A percentile compares a stretch with the other conserved stretches of the same genome.
Conservation (phyloP, 2,888 invertebrate species). For the Griposia aprilina region DNA sequence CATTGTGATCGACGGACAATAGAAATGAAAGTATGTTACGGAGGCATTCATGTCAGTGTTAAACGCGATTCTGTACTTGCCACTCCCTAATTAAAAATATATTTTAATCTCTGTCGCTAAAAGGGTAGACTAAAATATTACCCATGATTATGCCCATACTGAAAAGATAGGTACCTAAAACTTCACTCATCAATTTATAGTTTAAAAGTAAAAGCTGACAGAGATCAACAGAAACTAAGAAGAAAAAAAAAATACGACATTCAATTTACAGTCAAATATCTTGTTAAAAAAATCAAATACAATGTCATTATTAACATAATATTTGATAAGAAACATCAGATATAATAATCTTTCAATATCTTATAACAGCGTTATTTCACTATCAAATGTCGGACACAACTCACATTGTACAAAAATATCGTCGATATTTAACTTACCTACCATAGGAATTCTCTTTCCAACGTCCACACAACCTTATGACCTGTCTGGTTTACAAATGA, state of each 20-base stretch:
- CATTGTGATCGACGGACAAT: slow-evolving; percentile 47
- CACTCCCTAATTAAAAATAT: neutral
- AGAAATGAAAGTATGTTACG: slow-evolving; percentile 19
- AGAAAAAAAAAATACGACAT: no score
- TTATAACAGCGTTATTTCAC: neutral
- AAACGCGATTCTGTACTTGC: neutral
- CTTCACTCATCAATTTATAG: neutral
- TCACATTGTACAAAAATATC: slow-evolving; percentile 36
- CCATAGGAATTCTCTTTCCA: slow-evolving; percentile 13
- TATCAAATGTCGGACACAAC: neutral
- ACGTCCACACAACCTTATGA: slow-evolving; percentile 33
- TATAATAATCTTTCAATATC: neutral
- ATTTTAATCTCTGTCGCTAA: slow-evolving; percentile 17
- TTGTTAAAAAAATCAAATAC: neutral
- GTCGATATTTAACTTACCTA: slow-evolving; percentile 13
- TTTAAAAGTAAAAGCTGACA: neutral
- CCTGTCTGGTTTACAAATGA: slow-evolving; percentile 8
- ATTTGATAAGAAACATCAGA: no score
- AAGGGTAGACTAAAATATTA: neutral
- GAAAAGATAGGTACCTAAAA: neutral
- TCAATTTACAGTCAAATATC: no score
- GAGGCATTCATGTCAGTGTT: neutral
- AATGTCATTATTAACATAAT: no score
- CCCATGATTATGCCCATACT: neutral
- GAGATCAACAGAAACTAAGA: no score